phyloP scores from a whole-genome alignment of 1,140 invertebrate species.

The Eupeodes corollae region DNA sequence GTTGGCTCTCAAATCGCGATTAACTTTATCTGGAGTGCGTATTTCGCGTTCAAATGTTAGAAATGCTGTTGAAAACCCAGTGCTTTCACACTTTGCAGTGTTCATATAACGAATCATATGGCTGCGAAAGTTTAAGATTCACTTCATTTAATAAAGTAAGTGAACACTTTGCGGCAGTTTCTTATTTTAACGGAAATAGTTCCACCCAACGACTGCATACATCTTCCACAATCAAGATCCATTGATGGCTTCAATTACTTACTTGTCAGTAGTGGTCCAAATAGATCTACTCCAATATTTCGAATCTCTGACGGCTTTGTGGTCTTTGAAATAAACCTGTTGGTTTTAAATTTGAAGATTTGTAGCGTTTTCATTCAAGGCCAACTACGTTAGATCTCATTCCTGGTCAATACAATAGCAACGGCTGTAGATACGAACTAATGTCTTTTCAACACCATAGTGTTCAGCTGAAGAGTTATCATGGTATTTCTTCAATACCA shows the following conservation, averaged over 20 bases:
- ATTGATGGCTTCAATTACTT: conserved; percentile 8
- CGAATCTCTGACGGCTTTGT: no score
- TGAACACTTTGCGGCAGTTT: conserved; percentile 25
- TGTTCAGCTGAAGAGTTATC: conserved; percentile 19
- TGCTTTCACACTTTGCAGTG: conserved; percentile 26
- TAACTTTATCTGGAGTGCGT: conserved; percentile 10
- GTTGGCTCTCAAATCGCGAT: conserved; percentile 16
- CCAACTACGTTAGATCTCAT: conserved; percentile 7
- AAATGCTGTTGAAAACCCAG: conserved; percentile 35
- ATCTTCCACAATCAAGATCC: conserved; percentile 29
- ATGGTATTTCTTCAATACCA: conserved; percentile 13
- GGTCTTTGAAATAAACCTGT: no score
- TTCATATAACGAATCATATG: conserved; percentile 36
- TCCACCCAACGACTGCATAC: conserved; percentile 16
- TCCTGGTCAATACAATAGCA: conserved; percentile 23
- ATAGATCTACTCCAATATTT: no score
- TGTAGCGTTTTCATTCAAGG: conserved; percentile 5
- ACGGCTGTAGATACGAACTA: conserved; percentile 12
- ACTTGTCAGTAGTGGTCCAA: no score
- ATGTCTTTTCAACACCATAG: conserved; percentile 18
- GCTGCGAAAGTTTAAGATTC: conserved; percentile 26
- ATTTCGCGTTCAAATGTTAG: conserved; percentile 33
- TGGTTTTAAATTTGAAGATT: conserved; percentile 17
- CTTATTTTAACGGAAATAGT: conserved; percentile 18
- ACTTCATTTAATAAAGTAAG: conserved; percentile 24